Evolutionary conservation across 1,140 invertebrate genomes (phyloP), one percentile per base, ranked within the genome.

Genomic region (Drosophila neocordata): DNA sequence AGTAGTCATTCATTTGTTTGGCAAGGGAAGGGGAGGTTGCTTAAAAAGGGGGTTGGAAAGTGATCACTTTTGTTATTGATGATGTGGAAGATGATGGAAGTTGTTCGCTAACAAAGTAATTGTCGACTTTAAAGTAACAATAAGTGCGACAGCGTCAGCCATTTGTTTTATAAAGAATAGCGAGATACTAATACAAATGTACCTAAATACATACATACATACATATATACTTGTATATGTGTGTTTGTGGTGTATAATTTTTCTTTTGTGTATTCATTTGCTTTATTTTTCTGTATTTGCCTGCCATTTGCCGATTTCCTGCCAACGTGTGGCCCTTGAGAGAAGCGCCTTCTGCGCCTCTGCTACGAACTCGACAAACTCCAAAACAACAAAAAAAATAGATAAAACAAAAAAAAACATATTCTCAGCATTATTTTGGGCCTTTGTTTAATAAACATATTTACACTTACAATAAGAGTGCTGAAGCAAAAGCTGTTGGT

Each of bases 391-490:
- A 48, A 15, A 20, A 48, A 20, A 48, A 2, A 48, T n/a, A n/a
- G n/a, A n/a, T n/a, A 8, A 48, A 48, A 20, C 41, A n/a, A 41
- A 41, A n/a, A 44, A 44, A 24, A 31, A 31, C 4, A 31, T 31
- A 48, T 48, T 65, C 27, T 63, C 51, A 58, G 66, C 41, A 48
- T 48, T 52, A 60, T 37, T 37, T 27, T 35, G 15, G 41, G 27
- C 59, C 51, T 80, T 48, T 85, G 48, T 87, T 88, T 88, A 71
- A 57, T 70, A 56, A 71, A 69, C 72, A 79, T 88, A 87, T 83
- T 83, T 70, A 83, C 83, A 87, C 84, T 87, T 87, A 87, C 82
- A 87, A 69, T 65, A 59, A 67, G 74, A 70, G 81, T 85, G 81
- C 77, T 77, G 51, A 67, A 38, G 52, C 52, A 20, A 31, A 31